phyloP scores from a whole-genome alignment of 2,113 vertebrate genomes.

The Micronycteris hirsuta region DNA sequence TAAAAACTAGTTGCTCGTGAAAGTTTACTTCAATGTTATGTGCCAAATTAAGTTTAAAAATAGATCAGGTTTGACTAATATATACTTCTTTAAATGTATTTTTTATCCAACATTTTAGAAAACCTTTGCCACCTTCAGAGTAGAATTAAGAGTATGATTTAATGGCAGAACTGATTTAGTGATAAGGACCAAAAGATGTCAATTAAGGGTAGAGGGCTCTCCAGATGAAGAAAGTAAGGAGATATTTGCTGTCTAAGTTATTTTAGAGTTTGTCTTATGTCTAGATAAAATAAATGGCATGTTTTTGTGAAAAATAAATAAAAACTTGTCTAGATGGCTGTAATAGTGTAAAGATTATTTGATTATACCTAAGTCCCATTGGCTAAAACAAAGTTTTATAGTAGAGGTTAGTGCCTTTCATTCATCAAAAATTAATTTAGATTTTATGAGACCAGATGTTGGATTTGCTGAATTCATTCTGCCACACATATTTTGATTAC shows the following conservation, averaged over 20 bases:
- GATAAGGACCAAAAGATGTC: slow-evolving; percentile 74
- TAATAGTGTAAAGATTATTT: slow-evolving; percentile 15
- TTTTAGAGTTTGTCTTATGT: slow-evolving; percentile 24
- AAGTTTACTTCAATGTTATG: slow-evolving; percentile 55
- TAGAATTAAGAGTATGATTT: slow-evolving; percentile 54
- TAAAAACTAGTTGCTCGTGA: slow-evolving; percentile 49
- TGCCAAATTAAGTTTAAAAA: slow-evolving; percentile 62
- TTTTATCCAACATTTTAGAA: slow-evolving; percentile 31
- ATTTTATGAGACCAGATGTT: neutral
- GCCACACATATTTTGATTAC: slow-evolving; percentile 25
- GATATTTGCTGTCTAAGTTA: slow-evolving; percentile 15
- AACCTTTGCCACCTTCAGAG: slow-evolving; percentile 53
- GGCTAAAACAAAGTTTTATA: slow-evolving; percentile 16
- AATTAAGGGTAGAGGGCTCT: slow-evolving; percentile 76
- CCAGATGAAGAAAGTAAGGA: slow-evolving; percentile 37
- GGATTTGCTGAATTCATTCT: neutral
- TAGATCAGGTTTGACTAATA: slow-evolving; percentile 56
- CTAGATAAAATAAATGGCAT: neutral
- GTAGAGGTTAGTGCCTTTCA: neutral
- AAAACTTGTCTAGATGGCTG: neutral
- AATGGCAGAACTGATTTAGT: slow-evolving; percentile 54
- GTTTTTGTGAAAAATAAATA: neutral
- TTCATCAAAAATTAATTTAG: neutral
- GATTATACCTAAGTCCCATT: neutral
- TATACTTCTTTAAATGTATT: slow-evolving; percentile 58